Base-by-base conservation (phyloP, 2,888 invertebrate genomes). In the Magallana nippona region DNA sequence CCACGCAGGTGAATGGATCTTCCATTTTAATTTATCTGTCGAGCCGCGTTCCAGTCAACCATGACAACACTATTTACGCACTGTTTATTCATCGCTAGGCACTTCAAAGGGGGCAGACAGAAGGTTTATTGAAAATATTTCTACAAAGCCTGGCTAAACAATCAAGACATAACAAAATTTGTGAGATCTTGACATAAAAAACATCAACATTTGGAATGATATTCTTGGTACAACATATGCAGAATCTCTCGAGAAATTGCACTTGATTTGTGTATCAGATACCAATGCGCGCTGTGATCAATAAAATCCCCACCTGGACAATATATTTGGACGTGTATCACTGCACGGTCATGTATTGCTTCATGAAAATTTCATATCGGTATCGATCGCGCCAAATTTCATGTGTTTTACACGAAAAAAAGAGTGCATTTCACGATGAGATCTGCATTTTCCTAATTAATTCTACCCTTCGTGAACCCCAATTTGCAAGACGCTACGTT, bases 1-100 rank as follows among this genome's bases (percentile, higher is more conserved):
- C 17, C n/a, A 13, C 32, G 22, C 27, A 22, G 27, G 15, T 71
- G 71, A 71, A 71, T 71, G 71, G 32, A 71, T 27, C 15, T 71
- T 71, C 15, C 32, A 32, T 71, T 8, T n/a, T 60, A 17, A n/a
- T 60, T 27, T 71, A 71, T 71, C 27, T 71, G 71, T 71, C 71
- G 32, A 22, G 71, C 32, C 71, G 71, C 71, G 71, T 71, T 71
- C 32, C 71, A 71, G 27, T 71, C 71, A 71, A 71, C 71, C 71
- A 71, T 71, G 71, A 71, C 71, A 71, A 71, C 71, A 11, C 32
- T 71, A 71, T 71, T 71, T 71, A 71, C 71, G 71, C 71, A 71
- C 71, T 71, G 60, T 60, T 60, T 60, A 60, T 60, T 27, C 13
- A 71, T 22, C 32, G 13, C 71, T 27, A 71, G 71, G 71, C 27